phyloP scores from a whole-genome alignment of 2,888 invertebrate species.

The Pollenia labialis region DNA sequence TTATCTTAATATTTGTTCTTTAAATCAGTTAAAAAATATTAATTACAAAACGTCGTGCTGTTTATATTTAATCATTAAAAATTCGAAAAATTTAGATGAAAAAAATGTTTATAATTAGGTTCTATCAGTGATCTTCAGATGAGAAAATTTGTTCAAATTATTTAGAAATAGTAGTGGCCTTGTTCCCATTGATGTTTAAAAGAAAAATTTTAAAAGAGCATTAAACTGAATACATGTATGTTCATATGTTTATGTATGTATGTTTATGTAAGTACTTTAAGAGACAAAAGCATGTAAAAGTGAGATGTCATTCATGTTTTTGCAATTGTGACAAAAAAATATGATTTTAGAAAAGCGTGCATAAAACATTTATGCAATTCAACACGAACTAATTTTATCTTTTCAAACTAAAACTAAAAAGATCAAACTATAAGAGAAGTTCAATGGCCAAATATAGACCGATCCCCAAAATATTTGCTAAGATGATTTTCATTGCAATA shows the following conservation, averaged over 20 bases:
- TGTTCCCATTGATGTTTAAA: constrained; percentile 5
- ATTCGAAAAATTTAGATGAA: not conserved
- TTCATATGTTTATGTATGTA: too few relatives aligned
- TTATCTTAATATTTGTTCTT: not conserved
- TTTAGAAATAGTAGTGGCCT: not conserved
- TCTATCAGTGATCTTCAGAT: constrained; percentile 25
- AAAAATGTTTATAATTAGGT: not conserved
- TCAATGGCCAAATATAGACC: too few relatives aligned
- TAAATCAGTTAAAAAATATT: not conserved
- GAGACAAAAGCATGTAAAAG: not conserved
- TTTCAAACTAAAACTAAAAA: too few relatives aligned
- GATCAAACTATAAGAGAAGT: too few relatives aligned
- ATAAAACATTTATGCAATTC: too few relatives aligned
- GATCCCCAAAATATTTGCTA: too few relatives aligned
- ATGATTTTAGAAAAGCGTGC: not conserved
- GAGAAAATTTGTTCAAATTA: constrained; percentile 9
- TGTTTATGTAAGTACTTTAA: too few relatives aligned
- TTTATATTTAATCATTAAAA: constrained; percentile 24
- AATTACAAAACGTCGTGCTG: not conserved
- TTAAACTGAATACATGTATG: too few relatives aligned
- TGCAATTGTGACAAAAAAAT: not conserved
- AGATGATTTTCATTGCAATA: too few relatives aligned
- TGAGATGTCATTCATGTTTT: not conserved
- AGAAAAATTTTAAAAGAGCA: too few relatives aligned
- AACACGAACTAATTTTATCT: too few relatives aligned